Evolutionary conservation across 2,888 invertebrate species (phyloP).

Genomic region (Eristalinus aeneus): DNA sequence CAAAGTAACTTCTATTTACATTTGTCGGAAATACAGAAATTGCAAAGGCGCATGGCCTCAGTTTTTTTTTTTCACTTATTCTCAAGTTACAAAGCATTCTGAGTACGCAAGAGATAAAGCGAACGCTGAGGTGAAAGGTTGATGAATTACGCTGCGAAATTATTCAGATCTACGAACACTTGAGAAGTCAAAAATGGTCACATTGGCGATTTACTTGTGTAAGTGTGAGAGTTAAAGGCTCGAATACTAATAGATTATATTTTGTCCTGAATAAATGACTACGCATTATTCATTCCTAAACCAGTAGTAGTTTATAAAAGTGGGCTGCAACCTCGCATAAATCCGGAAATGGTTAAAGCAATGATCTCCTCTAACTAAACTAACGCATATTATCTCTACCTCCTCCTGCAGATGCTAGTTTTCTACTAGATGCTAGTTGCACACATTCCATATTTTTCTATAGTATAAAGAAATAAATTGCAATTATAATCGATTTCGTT

Average conservation of each 20-base stretch:
- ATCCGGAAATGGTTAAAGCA: too few relatives aligned
- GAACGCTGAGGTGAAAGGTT: neutral
- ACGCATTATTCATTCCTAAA: too few relatives aligned
- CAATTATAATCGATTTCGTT: neutral
- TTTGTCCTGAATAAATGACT: too few relatives aligned
- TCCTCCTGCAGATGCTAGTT: too few relatives aligned
- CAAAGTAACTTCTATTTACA: neutral
- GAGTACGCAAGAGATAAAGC: neutral
- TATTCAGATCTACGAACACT: neutral
- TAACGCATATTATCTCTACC: too few relatives aligned
- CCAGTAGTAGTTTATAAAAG: too few relatives aligned
- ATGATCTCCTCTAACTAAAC: too few relatives aligned
- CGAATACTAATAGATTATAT: neutral
- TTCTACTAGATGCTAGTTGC: too few relatives aligned
- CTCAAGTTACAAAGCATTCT: neutral
- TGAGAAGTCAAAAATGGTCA: neutral
- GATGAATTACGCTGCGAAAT: neutral
- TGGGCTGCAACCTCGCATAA: too few relatives aligned
- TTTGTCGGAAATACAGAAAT: neutral
- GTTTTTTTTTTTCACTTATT: neutral
- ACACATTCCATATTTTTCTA: neutral
- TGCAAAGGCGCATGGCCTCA: neutral
- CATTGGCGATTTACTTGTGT: neutral
- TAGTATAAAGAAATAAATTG: neutral
- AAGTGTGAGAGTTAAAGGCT: neutral